phyloP scores from a whole-genome alignment of 2,797 vertebrate species.

The Lutjanus argentimaculatus region DNA sequence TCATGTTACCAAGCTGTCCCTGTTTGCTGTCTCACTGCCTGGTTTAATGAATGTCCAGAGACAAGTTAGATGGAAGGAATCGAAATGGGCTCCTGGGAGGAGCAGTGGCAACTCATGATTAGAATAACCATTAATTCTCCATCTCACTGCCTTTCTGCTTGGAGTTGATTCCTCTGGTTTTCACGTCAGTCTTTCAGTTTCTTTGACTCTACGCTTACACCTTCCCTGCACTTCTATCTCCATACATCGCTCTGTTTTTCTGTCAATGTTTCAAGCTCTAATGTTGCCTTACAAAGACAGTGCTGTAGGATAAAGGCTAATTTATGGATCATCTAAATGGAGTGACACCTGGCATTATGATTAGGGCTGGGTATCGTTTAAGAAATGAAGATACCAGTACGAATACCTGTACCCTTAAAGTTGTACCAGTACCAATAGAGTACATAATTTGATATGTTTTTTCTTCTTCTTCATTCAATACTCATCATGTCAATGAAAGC shows the following conservation, averaged over 20 bases:
- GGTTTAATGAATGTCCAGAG: slow-evolving; percentile 78
- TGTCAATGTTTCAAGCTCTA: slow-evolving; percentile 4
- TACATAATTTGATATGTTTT: too few relatives aligned
- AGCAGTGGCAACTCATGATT: slow-evolving; percentile 59
- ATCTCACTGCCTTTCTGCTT: slow-evolving; percentile 44
- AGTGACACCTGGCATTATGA: neutral
- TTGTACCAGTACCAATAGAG: too few relatives aligned
- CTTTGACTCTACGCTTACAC: neutral
- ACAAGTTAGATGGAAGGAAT: slow-evolving; percentile 72
- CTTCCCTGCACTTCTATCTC: neutral
- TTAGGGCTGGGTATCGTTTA: too few relatives aligned
- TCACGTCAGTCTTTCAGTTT: slow-evolving; percentile 20
- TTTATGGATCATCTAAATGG: slow-evolving; percentile 9
- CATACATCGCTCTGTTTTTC: neutral
- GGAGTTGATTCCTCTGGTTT: slow-evolving; percentile 28
- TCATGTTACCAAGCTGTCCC: slow-evolving; percentile 61
- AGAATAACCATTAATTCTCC: slow-evolving; percentile 66
- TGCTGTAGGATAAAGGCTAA: neutral
- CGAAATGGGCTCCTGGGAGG: slow-evolving; percentile 57
- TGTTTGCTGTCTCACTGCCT: slow-evolving; percentile 59
- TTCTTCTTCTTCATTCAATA: too few relatives aligned
- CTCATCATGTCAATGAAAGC: too few relatives aligned
- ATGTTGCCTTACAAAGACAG: neutral
- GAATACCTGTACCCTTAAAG: too few relatives aligned
- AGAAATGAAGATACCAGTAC: too few relatives aligned